phyloP scores from a whole-genome alignment of 2,888 invertebrate genomes.

The Caenorhabditis parvicauda region DNA sequence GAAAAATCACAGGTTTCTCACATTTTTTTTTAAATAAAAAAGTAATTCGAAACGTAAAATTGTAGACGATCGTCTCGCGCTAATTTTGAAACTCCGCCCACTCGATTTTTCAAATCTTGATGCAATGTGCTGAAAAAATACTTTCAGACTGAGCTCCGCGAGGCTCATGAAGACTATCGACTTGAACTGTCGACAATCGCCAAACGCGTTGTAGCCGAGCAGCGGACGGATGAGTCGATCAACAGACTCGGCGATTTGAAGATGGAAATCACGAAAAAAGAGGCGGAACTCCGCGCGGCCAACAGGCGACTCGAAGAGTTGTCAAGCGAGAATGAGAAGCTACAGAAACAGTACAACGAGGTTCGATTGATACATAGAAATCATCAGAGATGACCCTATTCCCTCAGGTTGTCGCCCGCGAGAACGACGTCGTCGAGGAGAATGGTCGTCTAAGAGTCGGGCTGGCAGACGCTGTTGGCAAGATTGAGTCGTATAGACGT shows the following conservation, averaged over 20 bases:
- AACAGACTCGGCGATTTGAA: too few species aligned
- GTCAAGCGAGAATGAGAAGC: slow-evolving; percentile 1
- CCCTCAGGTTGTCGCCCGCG: too few species aligned
- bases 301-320: background rate
- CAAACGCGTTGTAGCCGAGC: slow-evolving; percentile 4
- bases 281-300: background rate
- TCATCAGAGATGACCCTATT: too few species aligned
- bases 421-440: slow-evolving; percentile 24
- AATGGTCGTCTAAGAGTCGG: slow-evolving; percentile 28
- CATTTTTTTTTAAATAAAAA: too few species aligned
- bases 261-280: background rate
- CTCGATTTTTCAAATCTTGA: too few species aligned
- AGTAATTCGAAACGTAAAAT: too few species aligned
- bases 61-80: too few species aligned
- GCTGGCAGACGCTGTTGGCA: slow-evolving; percentile 32
- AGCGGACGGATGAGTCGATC: too few species aligned
- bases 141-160: slow-evolving; percentile 38
- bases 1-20: too few species aligned
- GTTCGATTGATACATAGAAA: too few species aligned
- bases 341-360: slow-evolving; percentile 14
- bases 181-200: slow-evolving; percentile 28
- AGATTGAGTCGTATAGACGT: slow-evolving; percentile 34
- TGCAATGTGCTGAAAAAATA: too few species aligned
- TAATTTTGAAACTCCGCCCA: too few species aligned
- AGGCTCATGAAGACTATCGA: slow-evolving; percentile 40